Evolutionary conservation across 2,113 vertebrate species (phyloP), one percentile per base, ranked within the genome.

Genomic region (Perognathus longimembris): DNA sequence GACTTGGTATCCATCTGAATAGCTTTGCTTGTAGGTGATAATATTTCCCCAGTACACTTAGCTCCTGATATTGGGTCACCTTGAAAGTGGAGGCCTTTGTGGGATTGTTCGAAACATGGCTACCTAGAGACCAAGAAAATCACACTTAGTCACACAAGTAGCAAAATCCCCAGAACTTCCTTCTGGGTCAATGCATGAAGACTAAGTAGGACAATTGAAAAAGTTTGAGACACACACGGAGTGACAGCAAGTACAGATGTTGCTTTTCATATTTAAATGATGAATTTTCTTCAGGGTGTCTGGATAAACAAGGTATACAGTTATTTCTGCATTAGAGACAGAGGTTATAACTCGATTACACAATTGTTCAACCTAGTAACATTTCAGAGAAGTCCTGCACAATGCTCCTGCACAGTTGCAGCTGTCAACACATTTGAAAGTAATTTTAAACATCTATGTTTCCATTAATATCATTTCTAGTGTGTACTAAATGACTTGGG

Each of bases 401-500:
- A 30, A 36, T 64, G 8, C 40, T 71, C 36, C 24, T 85, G 12
- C 3, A 54, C 64, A 18, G 69, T 54, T 38, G 71, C 18, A 70
- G 11, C 50, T 17, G 50, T 54, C 17, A 15, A 17, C 50, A 4
- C 50, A 34, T 40, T 61, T 77, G 70, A 73, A 89, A 82, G 42
- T 38, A 89, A 79, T 34, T 88, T 45, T 91, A 91, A 71, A 50
- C 17, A 67, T 0, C 3, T 34, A 17, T 76, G 15, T 50, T 66
- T 71, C 36, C 85, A 54, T 54, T 83, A 36, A 74, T 76, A 83
- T 17, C 54, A 81, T 59, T 7, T 92, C 82, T 26, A 17, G 38
- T 82, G 26, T 77, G 45, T 78, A 71, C 42, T 61, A 82, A 82
- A 59, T 78, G 92, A 14, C 7, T 85, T 82, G 66, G 89, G 78